phyloP scores from a whole-genome alignment of 2,797 vertebrate species.

The Takifugu rubripes region DNA sequence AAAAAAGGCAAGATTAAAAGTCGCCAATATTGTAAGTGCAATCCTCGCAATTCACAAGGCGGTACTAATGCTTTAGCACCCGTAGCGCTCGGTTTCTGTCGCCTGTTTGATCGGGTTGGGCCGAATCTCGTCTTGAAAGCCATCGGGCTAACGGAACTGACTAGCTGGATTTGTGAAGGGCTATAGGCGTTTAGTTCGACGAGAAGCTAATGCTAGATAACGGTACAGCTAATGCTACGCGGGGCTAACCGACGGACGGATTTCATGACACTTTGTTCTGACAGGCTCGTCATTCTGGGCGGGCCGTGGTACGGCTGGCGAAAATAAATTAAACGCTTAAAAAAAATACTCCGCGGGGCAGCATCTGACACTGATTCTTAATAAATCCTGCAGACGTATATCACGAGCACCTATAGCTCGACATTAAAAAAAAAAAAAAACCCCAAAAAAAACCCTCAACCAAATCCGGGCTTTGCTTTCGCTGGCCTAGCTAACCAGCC shows the following conservation, averaged over 20 bases:
- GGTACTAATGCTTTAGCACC: slow-evolving; percentile 1
- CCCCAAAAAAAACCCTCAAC: not conserved
- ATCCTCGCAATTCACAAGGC: not conserved
- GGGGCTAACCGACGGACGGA: slow-evolving; percentile 52
- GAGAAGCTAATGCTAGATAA: slow-evolving; percentile 7
- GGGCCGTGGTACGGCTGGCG: slow-evolving; percentile 38
- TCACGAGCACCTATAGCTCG: not conserved
- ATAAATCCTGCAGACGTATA: too few relatives aligned
- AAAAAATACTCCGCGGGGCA: not conserved
- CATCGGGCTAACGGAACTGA: slow-evolving; percentile 42
- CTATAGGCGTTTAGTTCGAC: slow-evolving; percentile 25
- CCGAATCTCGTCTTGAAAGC: slow-evolving; percentile 48
- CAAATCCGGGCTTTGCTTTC: slow-evolving; percentile 29
- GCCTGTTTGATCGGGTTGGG: slow-evolving; percentile 32
- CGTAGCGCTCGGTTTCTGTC: slow-evolving; percentile 2
- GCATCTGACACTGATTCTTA: too few relatives aligned
- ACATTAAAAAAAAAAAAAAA: not conserved
- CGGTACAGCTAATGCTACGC: slow-evolving; percentile 4
- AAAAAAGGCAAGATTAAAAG: slow-evolving; percentile 69
- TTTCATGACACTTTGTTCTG: slow-evolving; percentile 74
- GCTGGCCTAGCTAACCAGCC: slow-evolving; percentile 54
- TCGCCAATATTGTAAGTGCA: slow-evolving; percentile 74
- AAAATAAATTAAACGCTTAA: slow-evolving; percentile 31
- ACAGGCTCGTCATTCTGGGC: slow-evolving; percentile 50
- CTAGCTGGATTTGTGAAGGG: slow-evolving; percentile 48